Evolutionary conservation across 2,113 vertebrate genomes (phyloP).

Genomic region (Tachycineta bicolor): DNA sequence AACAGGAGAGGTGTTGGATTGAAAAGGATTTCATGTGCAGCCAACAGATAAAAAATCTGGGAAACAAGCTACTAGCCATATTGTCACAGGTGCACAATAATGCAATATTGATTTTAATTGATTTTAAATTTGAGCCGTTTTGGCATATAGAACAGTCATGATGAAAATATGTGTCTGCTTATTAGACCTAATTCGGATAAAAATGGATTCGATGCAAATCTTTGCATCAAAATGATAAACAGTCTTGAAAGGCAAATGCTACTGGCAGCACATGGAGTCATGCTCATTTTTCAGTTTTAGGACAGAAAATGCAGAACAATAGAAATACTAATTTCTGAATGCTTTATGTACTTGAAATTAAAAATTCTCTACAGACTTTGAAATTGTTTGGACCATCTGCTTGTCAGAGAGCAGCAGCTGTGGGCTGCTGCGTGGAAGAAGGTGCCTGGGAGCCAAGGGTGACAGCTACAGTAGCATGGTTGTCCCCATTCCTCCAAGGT

Average conservation of each 20-base stretch:
- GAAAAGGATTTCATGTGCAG: not conserved
- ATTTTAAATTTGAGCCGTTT: not conserved
- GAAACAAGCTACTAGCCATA: not conserved
- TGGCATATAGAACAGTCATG: not conserved
- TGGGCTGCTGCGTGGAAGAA: not conserved
- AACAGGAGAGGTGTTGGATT: not conserved
- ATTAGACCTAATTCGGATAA: not conserved
- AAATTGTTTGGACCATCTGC: not conserved
- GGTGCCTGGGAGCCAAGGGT: not conserved
- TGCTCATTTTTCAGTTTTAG: not conserved
- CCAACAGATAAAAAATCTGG: not conserved
- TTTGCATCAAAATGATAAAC: not conserved
- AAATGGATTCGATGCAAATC: not conserved
- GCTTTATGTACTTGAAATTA: not conserved
- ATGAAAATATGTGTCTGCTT: not conserved
- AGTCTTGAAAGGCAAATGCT: not conserved
- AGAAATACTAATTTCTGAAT: not conserved
- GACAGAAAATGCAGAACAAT: not conserved
- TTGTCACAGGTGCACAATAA: not conserved
- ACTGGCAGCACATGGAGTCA: not conserved
- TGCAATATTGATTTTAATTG: not conserved
- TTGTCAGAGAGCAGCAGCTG: not conserved
- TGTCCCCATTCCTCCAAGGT: accelerated
- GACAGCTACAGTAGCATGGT: not conserved
- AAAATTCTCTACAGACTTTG: not conserved